Base-by-base conservation (phyloP, 2,888 invertebrate species). In the Epinotia nisella region DNA sequence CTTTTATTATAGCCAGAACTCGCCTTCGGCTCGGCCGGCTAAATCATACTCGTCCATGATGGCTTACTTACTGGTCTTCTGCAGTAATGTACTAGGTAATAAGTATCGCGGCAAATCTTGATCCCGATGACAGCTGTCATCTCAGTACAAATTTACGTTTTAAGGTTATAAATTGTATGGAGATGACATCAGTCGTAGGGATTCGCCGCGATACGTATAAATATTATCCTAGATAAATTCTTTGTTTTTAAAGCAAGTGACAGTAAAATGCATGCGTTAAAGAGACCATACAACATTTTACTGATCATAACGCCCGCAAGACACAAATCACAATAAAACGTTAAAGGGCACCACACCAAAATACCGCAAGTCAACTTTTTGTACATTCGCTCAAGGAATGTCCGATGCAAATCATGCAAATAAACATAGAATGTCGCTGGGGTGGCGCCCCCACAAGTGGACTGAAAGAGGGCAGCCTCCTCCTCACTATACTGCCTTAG, bases 391-490 rank as follows among this genome's bases (percentile, higher is more conserved):
- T 78, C 76, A 80, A 85, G 82, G 84, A 83, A 83, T 87, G 87
- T 87, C 85, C 82, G 84, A 91, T 90, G 90, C 90, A 92, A 91
- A 92, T 90, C 84, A 91, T 90, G 90, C 90, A 92, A 91, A 92
- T 90, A 90, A 91, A 90, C 87, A 90, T 86, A 87, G 88, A 84
- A 81, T 80, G 58, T 69, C 61, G 68, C 69, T 73, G 76, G 84
- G 84, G 75, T 77, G 84, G 79, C 82, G 82, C 86, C 81, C 82
- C 82, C 81, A 85, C 89, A 87, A 90, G 88, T 86, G 85, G 84
- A 83, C 85, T 89, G 83, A 87, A 87, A 87, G 87, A 85, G 87
- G 89, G 85, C 87, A 84, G 82, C 86, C 80, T 77, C 81, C 82
- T 80, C 85, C 80, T 87, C 86, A 87, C 88, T 87, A 68, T 90